Evolutionary conservation across 2,888 invertebrate species (phyloP), one percentile per base, ranked within the genome.

Genomic region (Loripinus fragilis): DNA sequence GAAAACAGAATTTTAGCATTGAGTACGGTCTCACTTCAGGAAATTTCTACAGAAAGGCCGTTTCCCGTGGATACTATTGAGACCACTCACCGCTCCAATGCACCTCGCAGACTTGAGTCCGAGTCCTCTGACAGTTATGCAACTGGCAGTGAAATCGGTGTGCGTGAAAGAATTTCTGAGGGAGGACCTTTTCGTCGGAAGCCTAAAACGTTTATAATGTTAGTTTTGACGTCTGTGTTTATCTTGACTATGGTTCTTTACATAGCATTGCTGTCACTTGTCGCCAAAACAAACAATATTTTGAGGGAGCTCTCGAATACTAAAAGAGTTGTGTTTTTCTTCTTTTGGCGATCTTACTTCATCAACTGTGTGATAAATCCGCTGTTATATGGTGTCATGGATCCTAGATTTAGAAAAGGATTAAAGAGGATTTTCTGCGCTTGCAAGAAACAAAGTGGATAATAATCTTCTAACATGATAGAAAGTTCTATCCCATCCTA

Each of bases 301-400:
- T 50, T 80, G 20, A 55, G 72, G 50, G 15, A 74, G 23, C 30
- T 78, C n/a, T 45, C 78, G 5, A 68, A 78, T 15, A 76, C 78
- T 0, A 25, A 74, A 38, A 83, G 76, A 65, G 83, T 64, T 0
- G 38, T 69, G 30, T 83, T 80, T 52, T 80, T 83, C 71, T 78
- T 83, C 35, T 83, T 83, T 55, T 76, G 78, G 74, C 35, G 83
- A 25, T 38, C 80, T n/a, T 83, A 83, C 48, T 83, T 83, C 50
- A 38, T 80, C 1, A 83, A 83, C 42, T 65, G 68, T 33, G 69
- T 80, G 25, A 65, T 83, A n/a, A 83, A 83, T 66, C 78, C 80
- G 1, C 42, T 80, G 2, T 25, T 83, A 30, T 83, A 83, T 64
- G 83, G 83, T 1, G 68, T 76, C 33, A 68, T 80, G 65, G 83